A percentile compares a stretch with the other conserved stretches of the same genome.
Conservation (phyloP, 2,888 invertebrate species). For the Metacarcinus magister region DNA sequence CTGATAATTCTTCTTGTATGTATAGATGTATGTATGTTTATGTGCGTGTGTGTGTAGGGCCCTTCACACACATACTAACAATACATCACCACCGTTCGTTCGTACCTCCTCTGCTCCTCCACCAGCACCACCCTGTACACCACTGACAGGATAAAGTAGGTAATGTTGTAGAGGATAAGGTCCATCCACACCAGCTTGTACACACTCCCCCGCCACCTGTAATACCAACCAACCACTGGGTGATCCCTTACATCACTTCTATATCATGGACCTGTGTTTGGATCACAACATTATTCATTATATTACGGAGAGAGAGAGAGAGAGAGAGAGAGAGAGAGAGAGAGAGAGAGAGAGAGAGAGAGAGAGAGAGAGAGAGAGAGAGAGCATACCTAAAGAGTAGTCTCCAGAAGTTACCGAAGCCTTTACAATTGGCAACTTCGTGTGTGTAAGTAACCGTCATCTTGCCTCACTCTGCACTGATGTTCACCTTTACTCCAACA, state of each 20-base stretch:
- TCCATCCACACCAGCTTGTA: constrained; percentile 97
- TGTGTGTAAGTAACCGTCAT: constrained; percentile 95
- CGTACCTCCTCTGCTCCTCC: constrained; percentile 89
- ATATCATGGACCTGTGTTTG: no score
- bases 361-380: constrained; percentile 23
- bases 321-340: not conserved
- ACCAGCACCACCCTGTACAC: constrained; percentile 91
- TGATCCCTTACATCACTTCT: not conserved
- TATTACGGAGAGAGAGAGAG: not conserved
- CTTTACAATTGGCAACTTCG: constrained; percentile 93
- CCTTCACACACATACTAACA: not conserved
- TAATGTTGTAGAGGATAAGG: constrained; percentile 91
- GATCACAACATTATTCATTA: no score
- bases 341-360: constrained; percentile 9
- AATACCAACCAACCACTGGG: constrained; percentile 84
- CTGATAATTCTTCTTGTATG: no score
- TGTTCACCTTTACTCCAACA: not conserved
- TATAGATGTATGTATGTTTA: no score
- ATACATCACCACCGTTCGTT: constrained; percentile 83
- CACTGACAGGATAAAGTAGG: constrained; percentile 89
- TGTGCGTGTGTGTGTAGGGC: not conserved
- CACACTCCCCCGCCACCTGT: constrained; percentile 7
- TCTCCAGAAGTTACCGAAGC: constrained; percentile 94
- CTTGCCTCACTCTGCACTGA: not conserved
- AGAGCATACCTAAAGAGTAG: constrained; percentile 90